Percentiles rank a stretch among this genome's conserved stretches.
phyloP scores from a whole-genome alignment of 2,888 invertebrate species.

The Sphaeridia pumilis region DNA sequence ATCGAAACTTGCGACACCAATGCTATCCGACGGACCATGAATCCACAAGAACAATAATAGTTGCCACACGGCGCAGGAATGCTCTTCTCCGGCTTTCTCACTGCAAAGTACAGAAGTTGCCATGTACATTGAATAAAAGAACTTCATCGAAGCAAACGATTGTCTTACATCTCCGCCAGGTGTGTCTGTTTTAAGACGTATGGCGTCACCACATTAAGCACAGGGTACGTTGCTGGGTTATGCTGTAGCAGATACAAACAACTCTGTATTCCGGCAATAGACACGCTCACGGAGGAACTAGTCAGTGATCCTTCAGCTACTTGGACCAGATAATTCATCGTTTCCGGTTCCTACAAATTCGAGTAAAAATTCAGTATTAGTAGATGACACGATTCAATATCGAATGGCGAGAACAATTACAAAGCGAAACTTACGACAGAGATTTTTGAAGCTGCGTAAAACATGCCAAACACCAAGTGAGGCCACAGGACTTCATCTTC shows the following conservation, averaged over 20 bases:
- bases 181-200: constrained; percentile 28
- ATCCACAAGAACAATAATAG: constrained; percentile 32
- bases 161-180: constrained; percentile 30
- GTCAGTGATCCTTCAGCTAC: constrained; percentile 24
- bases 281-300: constrained; percentile 25
- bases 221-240: constrained; percentile 22
- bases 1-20: constrained; percentile 27
- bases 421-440: constrained; percentile 18
- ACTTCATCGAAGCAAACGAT: not conserved
- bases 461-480: constrained; percentile 53
- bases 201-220: constrained; percentile 26
- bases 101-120: too few species aligned
- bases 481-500: constrained; percentile 69
- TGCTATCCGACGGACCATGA: constrained; percentile 25
- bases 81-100: constrained; percentile 17
- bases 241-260: constrained; percentile 26
- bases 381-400: too few species aligned
- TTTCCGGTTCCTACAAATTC: constrained; percentile 26
- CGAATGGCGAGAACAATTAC: not conserved
- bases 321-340: constrained; percentile 21
- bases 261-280: constrained; percentile 26
- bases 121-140: not conserved
- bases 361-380: not conserved
- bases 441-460: constrained; percentile 51
- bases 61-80: constrained; percentile 28